A percentile compares a stretch with the other conserved stretches of the same genome.
Conservation (phyloP, 2,113 vertebrate species). For the Sciurus niger region DNA sequence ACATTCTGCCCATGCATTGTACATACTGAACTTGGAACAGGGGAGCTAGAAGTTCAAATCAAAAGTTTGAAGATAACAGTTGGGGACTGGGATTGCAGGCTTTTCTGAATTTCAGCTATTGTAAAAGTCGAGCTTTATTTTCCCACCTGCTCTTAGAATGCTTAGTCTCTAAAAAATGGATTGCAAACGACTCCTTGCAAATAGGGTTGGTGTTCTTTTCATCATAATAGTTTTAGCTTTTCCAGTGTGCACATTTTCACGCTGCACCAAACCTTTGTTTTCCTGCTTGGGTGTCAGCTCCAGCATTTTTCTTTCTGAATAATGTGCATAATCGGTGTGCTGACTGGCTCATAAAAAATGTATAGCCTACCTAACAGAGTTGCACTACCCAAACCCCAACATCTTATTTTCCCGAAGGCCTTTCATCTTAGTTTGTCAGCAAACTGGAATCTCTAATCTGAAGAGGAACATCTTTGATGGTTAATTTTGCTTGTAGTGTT, state of each 20-base stretch:
- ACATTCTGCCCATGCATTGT: not conserved
- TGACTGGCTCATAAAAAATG: conserved; percentile 88
- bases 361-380: conserved; percentile 80
- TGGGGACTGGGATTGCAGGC: not conserved
- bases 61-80: not conserved
- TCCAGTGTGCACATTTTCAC: conserved; percentile 75
- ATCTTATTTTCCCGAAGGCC: conserved; percentile 85
- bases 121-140: conserved; percentile 48
- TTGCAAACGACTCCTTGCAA: conserved; percentile 81
- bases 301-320: conserved; percentile 89
- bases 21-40: not conserved
- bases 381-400: conserved; percentile 78
- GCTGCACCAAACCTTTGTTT: conserved; percentile 83
- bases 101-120: not conserved
- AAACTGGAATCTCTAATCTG: conserved; percentile 81
- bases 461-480: conserved; percentile 71
- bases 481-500: conserved; percentile 82
- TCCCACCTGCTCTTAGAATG: conserved; percentile 76
- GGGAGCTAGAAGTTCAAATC: not conserved
- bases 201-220: conserved; percentile 80
- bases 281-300: conserved; percentile 77
- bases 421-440: conserved; percentile 88
- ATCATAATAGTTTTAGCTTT: conserved; percentile 78
- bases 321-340: conserved; percentile 86
- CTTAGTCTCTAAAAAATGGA: conserved; percentile 82